Conservation (phyloP, 2,888 invertebrate species). For the Sarcophaga subvicina region DNA sequence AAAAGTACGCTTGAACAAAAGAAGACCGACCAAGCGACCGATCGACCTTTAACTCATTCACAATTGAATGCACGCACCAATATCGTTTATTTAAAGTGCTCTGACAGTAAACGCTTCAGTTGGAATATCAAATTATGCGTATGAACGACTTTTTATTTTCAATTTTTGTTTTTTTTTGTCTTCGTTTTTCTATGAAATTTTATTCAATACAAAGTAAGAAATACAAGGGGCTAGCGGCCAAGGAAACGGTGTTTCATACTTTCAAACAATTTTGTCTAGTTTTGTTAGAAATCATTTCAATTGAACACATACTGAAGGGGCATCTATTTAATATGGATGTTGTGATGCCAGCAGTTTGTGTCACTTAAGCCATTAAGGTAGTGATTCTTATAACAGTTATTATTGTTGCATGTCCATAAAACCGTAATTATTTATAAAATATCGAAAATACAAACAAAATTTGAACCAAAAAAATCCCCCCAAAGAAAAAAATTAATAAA, state of each 20-base stretch:
- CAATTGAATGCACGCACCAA: conserved; percentile 57
- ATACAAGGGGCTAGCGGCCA: neutral
- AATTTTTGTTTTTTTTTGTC: conserved; percentile 8
- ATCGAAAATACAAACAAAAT: neutral
- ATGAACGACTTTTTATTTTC: conserved; percentile 38
- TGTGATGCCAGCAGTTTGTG: conserved; percentile 55
- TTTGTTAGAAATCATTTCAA: neutral
- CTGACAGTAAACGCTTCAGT: conserved; percentile 15
- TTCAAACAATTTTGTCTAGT: too few relatives aligned
- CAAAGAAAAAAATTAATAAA: conserved; percentile 33
- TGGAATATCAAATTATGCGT: conserved; percentile 47
- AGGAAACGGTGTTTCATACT: too few relatives aligned
- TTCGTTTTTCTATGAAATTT: conserved; percentile 7
- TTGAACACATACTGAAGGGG: neutral
- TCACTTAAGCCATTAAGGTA: conserved; percentile 53
- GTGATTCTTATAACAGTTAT: conserved; percentile 59
- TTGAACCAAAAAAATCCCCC: neutral
- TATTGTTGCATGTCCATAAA: conserved; percentile 39
- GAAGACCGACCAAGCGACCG: neutral
- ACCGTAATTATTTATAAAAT: neutral
- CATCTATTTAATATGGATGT: conserved; percentile 53
- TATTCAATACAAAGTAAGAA: neutral
- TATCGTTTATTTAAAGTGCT: conserved; percentile 33
- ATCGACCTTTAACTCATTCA: conserved; percentile 54
- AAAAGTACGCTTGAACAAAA: neutral